Evolutionary conservation across 2,113 vertebrate species (phyloP).

Genomic region (Oncorhynchus clarkii): DNA sequence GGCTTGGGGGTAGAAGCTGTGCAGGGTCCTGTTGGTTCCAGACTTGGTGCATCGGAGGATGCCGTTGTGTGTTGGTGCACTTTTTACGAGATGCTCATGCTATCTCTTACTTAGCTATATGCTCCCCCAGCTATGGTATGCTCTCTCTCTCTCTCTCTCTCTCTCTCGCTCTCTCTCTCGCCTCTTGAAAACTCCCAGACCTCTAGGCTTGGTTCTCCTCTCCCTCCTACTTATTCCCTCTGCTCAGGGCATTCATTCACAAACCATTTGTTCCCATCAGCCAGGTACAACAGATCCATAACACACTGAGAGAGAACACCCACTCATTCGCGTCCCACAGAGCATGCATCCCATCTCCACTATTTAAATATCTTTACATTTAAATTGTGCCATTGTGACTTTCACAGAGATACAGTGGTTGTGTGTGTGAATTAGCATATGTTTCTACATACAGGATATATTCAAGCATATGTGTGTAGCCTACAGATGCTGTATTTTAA

Average conservation of each 20-base stretch:
- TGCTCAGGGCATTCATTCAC: constrained; percentile 19
- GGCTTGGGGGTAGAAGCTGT: too few species aligned
- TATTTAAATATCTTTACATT: constrained; percentile 34
- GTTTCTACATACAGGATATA: too few species aligned
- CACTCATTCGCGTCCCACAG: not conserved
- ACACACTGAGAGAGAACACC: not conserved
- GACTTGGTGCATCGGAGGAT: not conserved
- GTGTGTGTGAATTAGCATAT: too few species aligned
- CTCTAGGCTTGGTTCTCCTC: constrained; percentile 2
- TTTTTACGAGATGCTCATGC: not conserved
- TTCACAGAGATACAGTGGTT: constrained; percentile 6
- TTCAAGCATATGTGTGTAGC: constrained; percentile 24
- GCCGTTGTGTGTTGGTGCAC: not conserved
- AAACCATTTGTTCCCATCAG: constrained; percentile 27
- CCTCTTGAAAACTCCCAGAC: too few species aligned
- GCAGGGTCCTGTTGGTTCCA: too few species aligned
- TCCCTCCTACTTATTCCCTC: constrained; percentile 18
- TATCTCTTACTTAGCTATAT: too few species aligned
- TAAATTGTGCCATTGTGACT: constrained; percentile 27
- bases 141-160: not conserved
- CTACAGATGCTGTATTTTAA: too few species aligned
- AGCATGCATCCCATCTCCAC: not conserved
- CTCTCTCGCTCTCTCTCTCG: not conserved
- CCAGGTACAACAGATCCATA: not conserved
- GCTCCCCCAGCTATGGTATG: too few species aligned